Evolutionary conservation across 2,888 invertebrate genomes (phyloP).

Genomic region (Sericinus montela): DNA sequence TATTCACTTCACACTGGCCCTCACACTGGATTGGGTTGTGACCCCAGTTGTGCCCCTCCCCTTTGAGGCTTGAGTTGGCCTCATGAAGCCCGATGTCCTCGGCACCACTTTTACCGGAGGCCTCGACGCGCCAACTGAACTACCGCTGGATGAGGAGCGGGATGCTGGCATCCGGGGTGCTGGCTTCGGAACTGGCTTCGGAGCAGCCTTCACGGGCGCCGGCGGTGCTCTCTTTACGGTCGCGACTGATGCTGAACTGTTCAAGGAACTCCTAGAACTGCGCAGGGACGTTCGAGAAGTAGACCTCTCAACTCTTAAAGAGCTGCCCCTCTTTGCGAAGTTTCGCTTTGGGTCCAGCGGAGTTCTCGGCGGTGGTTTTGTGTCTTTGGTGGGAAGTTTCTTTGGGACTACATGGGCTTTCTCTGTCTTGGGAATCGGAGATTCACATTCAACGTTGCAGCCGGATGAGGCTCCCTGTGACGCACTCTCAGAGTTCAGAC

Average conservation of each 20-base stretch:
- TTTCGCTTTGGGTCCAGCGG: constrained; percentile 53
- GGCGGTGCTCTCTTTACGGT: constrained; percentile 86
- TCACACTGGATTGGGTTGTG: constrained; percentile 45
- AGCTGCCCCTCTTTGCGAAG: constrained; percentile 54
- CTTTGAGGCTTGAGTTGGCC: constrained; percentile 91
- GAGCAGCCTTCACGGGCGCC: constrained; percentile 54
- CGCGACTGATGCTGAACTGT: constrained; percentile 88
- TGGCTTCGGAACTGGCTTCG: constrained; percentile 73
- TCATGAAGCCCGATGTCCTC: constrained; percentile 86
- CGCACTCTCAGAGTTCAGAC: constrained; percentile 90
- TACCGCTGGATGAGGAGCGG: constrained; percentile 67
- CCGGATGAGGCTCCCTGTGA: constrained; percentile 91
- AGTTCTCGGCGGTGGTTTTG: constrained; percentile 58
- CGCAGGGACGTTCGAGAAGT: constrained; percentile 88
- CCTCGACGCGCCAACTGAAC: constrained; percentile 71
- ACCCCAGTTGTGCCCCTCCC: constrained; percentile 76
- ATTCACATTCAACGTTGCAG: constrained; percentile 83
- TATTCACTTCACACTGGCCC: constrained; percentile 54
- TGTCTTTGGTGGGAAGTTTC: constrained; percentile 72
- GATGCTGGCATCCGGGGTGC: constrained; percentile 66
- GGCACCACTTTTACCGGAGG: constrained; percentile 56
- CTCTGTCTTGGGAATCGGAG: constrained; percentile 66
- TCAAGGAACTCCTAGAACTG: constrained; percentile 90
- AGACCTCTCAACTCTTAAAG: constrained; percentile 85
- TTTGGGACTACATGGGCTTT: constrained; percentile 64